A percentile compares a stretch with the other conserved stretches of the same genome.
phyloP scores from a whole-genome alignment of 2,888 invertebrate species.

The Embidobia sp. region DNA sequence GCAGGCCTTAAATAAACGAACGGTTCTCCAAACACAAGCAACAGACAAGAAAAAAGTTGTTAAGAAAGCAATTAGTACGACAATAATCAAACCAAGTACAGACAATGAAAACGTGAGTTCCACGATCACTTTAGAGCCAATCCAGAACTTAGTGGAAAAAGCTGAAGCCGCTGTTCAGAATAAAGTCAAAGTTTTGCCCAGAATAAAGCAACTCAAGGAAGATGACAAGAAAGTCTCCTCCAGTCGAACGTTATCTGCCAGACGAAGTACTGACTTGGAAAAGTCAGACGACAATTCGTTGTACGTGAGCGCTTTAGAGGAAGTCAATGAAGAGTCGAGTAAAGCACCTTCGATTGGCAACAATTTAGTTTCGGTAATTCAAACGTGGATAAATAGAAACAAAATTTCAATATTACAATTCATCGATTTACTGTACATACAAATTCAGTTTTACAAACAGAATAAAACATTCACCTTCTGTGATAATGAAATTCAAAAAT shows the following conservation, averaged over 20 bases:
- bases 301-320: slow-evolving; percentile 90
- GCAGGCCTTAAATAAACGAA: slow-evolving; percentile 77
- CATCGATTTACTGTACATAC: too few relatives aligned
- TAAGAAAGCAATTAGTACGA: slow-evolving; percentile 68
- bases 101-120: neutral
- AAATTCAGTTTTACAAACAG: too few relatives aligned
- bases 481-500: too few relatives aligned
- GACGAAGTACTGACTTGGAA: slow-evolving; percentile 83
- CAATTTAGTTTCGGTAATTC: too few relatives aligned
- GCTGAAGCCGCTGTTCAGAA: slow-evolving; percentile 3
- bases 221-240: slow-evolving; percentile 68
- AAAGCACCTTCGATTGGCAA: neutral
- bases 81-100: slow-evolving; percentile 69
- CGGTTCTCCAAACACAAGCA: slow-evolving; percentile 71
- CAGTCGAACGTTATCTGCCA: slow-evolving; percentile 70
- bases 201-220: slow-evolving; percentile 69
- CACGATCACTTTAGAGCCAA: neutral
- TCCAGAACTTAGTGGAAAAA: neutral
- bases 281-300: slow-evolving; percentile 88
- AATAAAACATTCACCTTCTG: too few relatives aligned
- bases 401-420: too few relatives aligned
- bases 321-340: slow-evolving; percentile 78
- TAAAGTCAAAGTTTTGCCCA: slow-evolving; percentile 69
- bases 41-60: slow-evolving; percentile 73
- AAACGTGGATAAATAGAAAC: too few relatives aligned